Evolutionary conservation across 2,113 vertebrate species (phyloP).

Genomic region (Mus musculus): GRCm39 chr6:75642001-75642500

Average conservation of each 20-base stretch:
- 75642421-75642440: not conserved
- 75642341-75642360: not conserved
- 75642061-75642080: not conserved
- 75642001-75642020: not conserved
- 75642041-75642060: too few relatives aligned
- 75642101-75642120: not conserved
- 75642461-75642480: not conserved
- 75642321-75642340: not conserved
- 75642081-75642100: not conserved
- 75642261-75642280: not conserved
- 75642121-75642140: not conserved
- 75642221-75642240: not conserved
- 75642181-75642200: not conserved
- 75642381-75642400: not conserved
- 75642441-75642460: not conserved
- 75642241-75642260: not conserved
- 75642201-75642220: not conserved
- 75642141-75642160: not conserved
- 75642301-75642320: not conserved
- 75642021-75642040: not conserved
- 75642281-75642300: not conserved
- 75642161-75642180: not conserved
- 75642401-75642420: not conserved
- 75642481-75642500: not conserved
- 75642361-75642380: not conserved